These are phyloP conservation scores for Cryptoblepharus egeriae DNA, from an alignment of 2,797 vertebrate genomes.

Conservation along the genomic window DNA sequence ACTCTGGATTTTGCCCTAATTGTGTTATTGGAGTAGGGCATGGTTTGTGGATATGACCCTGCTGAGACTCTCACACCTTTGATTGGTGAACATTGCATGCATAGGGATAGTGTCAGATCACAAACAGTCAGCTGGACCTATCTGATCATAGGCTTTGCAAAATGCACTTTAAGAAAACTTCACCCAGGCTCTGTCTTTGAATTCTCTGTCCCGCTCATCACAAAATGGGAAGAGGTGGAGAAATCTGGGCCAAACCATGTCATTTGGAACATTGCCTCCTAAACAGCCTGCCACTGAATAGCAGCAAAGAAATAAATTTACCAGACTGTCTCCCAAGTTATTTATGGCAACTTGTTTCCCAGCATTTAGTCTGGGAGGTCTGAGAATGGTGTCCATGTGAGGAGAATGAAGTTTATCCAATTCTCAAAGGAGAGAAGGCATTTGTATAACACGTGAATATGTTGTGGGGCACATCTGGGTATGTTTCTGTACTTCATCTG, in stretches of 20 bases:
- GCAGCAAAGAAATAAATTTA: slow-evolving; percentile 3
- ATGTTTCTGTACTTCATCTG: rapidly evolving
- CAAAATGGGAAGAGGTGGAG: neutral
- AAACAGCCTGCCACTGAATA: neutral
- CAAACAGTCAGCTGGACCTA: neutral
- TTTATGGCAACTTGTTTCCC: neutral
- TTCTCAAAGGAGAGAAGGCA: rapidly evolving
- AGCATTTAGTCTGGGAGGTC: rapidly evolving
- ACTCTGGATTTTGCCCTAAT: too few relatives aligned
- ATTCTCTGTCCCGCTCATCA: rapidly evolving
- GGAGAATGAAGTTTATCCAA: rapidly evolving
- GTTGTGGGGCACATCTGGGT: rapidly evolving
- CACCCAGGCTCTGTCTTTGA: neutral
- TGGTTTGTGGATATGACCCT: too few relatives aligned
- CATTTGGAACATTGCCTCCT: neutral
- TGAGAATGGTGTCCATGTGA: neutral
- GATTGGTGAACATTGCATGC: too few relatives aligned
- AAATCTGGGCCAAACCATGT: neutral
- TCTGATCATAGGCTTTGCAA: neutral
- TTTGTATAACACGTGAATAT: rapidly evolving
- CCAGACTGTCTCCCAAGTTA: neutral
- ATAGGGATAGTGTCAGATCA: neutral
- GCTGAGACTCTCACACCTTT: too few relatives aligned
- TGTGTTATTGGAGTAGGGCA: too few relatives aligned
- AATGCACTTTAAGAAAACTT: neutral